Base-by-base conservation (phyloP, 2,113 vertebrate species). In the Columba livia region DNA sequence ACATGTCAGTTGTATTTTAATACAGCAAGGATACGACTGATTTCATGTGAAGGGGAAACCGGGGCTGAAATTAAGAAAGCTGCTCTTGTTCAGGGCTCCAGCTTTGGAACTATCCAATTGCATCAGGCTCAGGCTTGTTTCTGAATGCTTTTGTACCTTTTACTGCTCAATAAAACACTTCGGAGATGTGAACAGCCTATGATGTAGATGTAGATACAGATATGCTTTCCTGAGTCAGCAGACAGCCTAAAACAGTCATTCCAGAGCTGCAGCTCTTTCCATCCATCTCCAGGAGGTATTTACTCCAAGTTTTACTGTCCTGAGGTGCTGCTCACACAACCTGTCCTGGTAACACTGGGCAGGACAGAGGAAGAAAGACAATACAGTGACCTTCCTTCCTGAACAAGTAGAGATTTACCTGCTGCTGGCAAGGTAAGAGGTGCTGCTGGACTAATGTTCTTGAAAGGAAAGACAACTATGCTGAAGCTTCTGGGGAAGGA, bases 141-240 rank as follows among this genome's bases (percentile, higher is more conserved):
- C 89, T 88, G 75, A 83, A 38, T 71, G 44, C 12, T 92, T 95
- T 95, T 88, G 65, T 88, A 23, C n/a, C 31, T 88, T 96, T 90
- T 74, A 79, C 72, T 75, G 54, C 62, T 66, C 81, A 89, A 65
- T 81, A 93, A 93, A 92, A 81, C 47, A 61, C 85, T 96, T 50
- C 25, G n/a, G 72, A 89, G 70, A 58, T 47, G 40, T 58, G 61
- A 94, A 53, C 20, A 57, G 65, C 13, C 61, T 60, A 3, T 69
- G 18, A 58, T 36, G 5, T 74, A 58, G 34, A 57, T 51, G 58
- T n/a, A 91, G 85, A 90, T 53, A 53, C 25, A 91, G 85, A 90
- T 28, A 53, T 15, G n/a, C n/a, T 82, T 83, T 74, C 62, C 15
- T 79, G 53, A 75, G 73, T 69, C 65, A 92, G 34, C 38, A 91